Base-by-base conservation (phyloP, 2,888 invertebrate genomes). In the Brachyopa scutellaris region DNA sequence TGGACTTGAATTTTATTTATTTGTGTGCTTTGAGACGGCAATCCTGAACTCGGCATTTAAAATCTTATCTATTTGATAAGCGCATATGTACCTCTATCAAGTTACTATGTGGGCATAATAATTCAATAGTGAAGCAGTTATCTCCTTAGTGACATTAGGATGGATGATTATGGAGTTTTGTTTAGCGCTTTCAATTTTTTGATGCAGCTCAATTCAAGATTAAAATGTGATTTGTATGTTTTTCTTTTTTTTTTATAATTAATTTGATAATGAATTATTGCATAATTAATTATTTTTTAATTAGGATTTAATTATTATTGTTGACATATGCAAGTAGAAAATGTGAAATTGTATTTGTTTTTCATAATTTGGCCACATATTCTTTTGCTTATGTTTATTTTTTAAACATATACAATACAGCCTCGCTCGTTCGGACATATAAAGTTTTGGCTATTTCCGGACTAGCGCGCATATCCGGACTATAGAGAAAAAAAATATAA, bases 101-200 rank as follows among this genome's bases (percentile, higher is more conserved):
- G 40, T 42, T 59, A 59, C 59, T 42, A 29, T 42, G 59, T n/a
- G 40, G 29, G 17, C 57, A 13, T 1, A 21, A 9, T 21, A 9
- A 51, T 15, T 49, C 9, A 5, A 15, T 3, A 31, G 13, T 31
- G n/a, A n/a, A n/a, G n/a, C 1, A 7, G 29, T 55, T 67, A 67
- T 67, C 67, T 55, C 29, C 47, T 36, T 1, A 23, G 45, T 67
- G 67, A 67, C 67, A 57, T 67, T 67, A 40, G 23, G 13, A 26
- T 26, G 23, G 13, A 26, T 26, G 67, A 45, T 23, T 33, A 55
- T 45, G 5, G 38, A 31, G 1, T 31, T n/a, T n/a, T n/a, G 5
- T 13, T 53, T 13, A 15, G 13, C 6, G 15, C 36, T 31, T n/a
- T n/a, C n/a, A 3, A 8, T 26, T 53, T 66, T 49, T 49, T 11